Evolutionary conservation across 2,888 invertebrate genomes (phyloP), one percentile per base, ranked within the genome.

Genomic region (Amphipyra berbera): DNA sequence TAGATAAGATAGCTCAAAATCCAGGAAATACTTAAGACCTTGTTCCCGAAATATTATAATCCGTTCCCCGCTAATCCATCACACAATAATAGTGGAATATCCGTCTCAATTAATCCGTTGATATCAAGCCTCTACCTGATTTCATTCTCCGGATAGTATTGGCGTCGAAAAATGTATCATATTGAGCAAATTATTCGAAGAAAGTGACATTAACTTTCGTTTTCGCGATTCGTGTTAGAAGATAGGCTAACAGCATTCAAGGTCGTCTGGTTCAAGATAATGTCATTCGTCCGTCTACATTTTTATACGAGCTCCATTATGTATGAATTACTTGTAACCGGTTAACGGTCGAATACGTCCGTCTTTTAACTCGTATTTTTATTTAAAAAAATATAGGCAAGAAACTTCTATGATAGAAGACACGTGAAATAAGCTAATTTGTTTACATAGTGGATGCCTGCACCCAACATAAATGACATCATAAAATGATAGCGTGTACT

Each of bases 221-320:
- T 87, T 86, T 87, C 52, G 54, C 70, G 52, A 62, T 45, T 57
- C 63, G 38, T 52, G 46, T 74, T 76, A 76, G 61, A 69, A 75
- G 73, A 84, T 69, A 79, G 68, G 66, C 72, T 71, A 78, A 70
- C 65, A 49, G 59, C 62, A 47, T 63, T 61, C 87, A 90, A 90
- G 90, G 90, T 86, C 87, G 81, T 74, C 84, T 61, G 73, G 83
- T 85, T 78, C 75, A 59, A 83, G 77, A 74, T 82, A 81, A 84
- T 85, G 82, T 83, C 79, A 80, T 79, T 79, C 70, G 73, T 74
- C 72, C 61, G 68, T 73, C 76, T 73, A 79, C 37, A 37, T 78
- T 79, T 79, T 76, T 59, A 62, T 48, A 46, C 53, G n/a, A 59
- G 62, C 47, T 61, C 46, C 64, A 56, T 57, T n/a, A 63, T 57